These are phyloP conservation scores for Syngnathus floridae DNA, from an alignment of 2,113 vertebrate species.

Conservation along the genomic window DNA sequence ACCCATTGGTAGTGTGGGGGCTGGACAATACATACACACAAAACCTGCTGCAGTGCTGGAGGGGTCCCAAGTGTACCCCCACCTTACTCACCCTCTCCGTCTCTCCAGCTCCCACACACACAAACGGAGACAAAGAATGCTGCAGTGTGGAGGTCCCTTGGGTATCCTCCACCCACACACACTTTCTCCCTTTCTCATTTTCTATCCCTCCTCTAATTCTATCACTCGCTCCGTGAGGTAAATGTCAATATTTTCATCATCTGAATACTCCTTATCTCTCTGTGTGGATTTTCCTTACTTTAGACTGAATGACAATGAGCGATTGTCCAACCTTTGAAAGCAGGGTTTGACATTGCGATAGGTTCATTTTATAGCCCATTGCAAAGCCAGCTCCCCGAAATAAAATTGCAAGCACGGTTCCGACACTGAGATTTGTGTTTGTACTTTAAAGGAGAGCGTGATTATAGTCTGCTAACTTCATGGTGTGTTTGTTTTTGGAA, in stretches of 20 bases:
- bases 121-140: conserved; percentile 58
- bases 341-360: background rate
- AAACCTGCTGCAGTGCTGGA: conserved; percentile 70
- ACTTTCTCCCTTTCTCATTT: conserved; percentile 47
- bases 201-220: conserved; percentile 46
- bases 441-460: background rate
- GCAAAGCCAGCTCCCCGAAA: background rate
- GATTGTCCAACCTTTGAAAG: background rate
- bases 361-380: background rate
- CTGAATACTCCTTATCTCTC: conserved; percentile 34
- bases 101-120: conserved; percentile 31
- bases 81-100: conserved; percentile 62
- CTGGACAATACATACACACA: conserved; percentile 61
- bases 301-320: conserved; percentile 8
- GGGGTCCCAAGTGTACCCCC: conserved; percentile 72
- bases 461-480: background rate
- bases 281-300: conserved; percentile 5
- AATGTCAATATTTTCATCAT: conserved; percentile 52
- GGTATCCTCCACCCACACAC: conserved; percentile 61
- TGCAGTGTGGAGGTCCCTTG: conserved; percentile 67
- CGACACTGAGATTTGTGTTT: background rate
- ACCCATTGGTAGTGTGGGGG: conserved; percentile 86
- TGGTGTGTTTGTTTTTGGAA: conserved; percentile 1
- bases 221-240: conserved; percentile 49
- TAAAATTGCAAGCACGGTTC: background rate